phyloP scores from a whole-genome alignment of 2,797 vertebrate genomes.

The Hippopotamyrus pictus region DNA sequence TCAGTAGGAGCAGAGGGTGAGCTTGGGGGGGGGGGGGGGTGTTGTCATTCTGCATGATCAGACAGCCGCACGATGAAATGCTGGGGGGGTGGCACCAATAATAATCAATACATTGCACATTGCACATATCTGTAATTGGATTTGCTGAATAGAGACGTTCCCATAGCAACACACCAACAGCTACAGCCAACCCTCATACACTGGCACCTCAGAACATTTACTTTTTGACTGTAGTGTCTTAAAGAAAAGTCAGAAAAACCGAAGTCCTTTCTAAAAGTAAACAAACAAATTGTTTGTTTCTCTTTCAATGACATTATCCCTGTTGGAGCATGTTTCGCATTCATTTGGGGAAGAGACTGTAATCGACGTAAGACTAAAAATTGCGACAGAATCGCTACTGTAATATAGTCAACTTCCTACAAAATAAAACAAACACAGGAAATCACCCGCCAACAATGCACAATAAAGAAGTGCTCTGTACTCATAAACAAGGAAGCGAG shows the following conservation, averaged over 20 bases:
- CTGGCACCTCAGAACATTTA: background rate
- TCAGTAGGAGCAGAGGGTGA: background rate
- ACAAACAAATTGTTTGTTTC: background rate
- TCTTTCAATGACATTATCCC: background rate
- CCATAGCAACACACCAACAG: background rate
- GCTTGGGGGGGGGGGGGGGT: background rate
- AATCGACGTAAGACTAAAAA: slow-evolving; percentile 63
- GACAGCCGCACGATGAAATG: background rate
- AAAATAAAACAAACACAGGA: slow-evolving; percentile 46
- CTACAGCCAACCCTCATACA: background rate
- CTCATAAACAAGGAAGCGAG: slow-evolving; percentile 63
- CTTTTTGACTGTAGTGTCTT: background rate
- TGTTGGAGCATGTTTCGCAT: slow-evolving; percentile 37
- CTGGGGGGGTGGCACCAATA: background rate
- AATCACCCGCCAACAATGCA: slow-evolving; percentile 56
- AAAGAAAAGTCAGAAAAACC: background rate
- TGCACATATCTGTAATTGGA: background rate
- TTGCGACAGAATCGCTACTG: slow-evolving; percentile 51
- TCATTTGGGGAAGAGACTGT: slow-evolving; percentile 46
- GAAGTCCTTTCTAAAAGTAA: background rate
- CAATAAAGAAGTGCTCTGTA: slow-evolving; percentile 42
- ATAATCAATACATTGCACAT: background rate
- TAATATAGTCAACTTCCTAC: slow-evolving; percentile 49
- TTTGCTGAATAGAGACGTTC: background rate
- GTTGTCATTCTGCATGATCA: background rate